Evolutionary conservation across 2,888 invertebrate genomes (phyloP).

Genomic region (Troilus luridus): DNA sequence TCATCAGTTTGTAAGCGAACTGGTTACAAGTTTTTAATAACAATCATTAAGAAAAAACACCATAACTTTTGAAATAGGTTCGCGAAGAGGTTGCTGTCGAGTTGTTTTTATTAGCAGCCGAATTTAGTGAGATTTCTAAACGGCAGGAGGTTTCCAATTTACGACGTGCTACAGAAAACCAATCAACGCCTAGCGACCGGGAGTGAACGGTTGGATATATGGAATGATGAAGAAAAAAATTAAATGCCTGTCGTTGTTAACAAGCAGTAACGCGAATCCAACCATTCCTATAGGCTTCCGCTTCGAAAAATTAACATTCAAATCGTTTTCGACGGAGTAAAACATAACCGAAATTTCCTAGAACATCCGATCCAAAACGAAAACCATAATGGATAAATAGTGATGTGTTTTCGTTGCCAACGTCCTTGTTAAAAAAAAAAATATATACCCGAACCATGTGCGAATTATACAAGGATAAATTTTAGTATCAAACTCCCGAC

Average conservation of each 20-base stretch:
- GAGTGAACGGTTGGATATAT: neutral
- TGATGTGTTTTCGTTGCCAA: neutral
- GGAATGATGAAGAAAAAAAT: conserved; percentile 25
- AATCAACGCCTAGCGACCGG: neutral
- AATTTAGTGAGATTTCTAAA: neutral
- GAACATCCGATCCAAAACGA: neutral
- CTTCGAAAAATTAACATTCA: neutral
- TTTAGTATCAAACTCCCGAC: neutral
- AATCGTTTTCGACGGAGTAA: neutral
- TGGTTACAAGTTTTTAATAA: neutral
- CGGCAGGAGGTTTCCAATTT: neutral
- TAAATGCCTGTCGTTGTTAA: conserved; percentile 12
- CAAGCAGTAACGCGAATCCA: neutral
- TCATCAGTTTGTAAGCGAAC: too few relatives aligned
- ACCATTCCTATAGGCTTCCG: neutral
- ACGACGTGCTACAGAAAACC: conserved; percentile 33
- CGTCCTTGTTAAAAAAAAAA: neutral
- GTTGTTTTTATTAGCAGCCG: neutral
- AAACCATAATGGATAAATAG: neutral
- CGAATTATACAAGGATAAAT: neutral
- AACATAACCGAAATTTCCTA: conserved; percentile 4
- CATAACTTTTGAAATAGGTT: neutral
- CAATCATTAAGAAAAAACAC: neutral
- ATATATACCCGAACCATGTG: neutral
- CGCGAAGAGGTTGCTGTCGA: neutral